These are phyloP conservation scores for Tetrax tetrax DNA, from an alignment of 2,113 vertebrate species.

Conservation along the genomic window DNA sequence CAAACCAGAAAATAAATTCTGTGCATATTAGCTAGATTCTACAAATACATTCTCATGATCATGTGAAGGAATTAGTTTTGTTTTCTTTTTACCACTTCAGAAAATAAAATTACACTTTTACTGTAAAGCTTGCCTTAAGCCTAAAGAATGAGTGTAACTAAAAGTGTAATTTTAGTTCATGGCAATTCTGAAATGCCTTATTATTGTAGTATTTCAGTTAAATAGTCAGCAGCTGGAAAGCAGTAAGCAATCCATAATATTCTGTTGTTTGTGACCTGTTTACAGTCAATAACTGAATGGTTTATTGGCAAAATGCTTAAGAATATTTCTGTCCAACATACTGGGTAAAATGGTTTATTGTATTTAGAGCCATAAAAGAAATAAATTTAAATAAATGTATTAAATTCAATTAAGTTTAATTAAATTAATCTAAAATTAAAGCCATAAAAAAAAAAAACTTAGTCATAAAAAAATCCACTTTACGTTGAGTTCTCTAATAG, in stretches of 20 bases:
- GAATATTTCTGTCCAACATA: neutral
- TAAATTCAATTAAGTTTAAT: neutral
- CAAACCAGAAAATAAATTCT: neutral
- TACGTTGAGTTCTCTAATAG: neutral
- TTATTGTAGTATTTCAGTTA: neutral
- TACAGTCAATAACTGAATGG: neutral
- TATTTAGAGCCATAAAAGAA: neutral
- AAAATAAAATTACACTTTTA: neutral
- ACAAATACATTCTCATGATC: neutral
- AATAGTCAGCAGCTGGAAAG: neutral
- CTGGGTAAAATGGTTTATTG: neutral
- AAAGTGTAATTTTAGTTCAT: neutral
- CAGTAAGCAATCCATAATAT: neutral
- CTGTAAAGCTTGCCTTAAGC: neutral
- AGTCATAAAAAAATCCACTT: neutral
- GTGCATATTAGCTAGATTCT: neutral
- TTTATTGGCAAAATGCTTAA: neutral
- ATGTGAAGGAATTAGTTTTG: accelerated
- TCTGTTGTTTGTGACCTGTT: neutral
- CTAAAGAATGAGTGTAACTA: neutral
- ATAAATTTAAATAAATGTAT: neutral
- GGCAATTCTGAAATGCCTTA: neutral
- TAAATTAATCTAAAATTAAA: neutral
- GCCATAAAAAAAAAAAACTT: neutral
- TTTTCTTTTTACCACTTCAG: neutral